Evolutionary conservation across 1,140 invertebrate species (phyloP), one percentile per base, ranked within the genome.

Genomic region (Megathymus violae): DNA sequence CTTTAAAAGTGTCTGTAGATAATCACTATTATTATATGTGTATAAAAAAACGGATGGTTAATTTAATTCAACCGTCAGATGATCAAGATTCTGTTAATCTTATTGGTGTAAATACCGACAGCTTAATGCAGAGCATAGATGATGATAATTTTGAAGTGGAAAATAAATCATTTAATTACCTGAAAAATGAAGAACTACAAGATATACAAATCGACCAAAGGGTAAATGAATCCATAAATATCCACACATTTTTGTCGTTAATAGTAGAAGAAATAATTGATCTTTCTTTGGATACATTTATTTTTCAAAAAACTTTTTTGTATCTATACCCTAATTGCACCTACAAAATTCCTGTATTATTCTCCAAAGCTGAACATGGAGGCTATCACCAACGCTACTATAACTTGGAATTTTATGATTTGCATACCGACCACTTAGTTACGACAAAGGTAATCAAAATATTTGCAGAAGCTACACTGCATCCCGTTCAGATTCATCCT

Each of bases 361-460:
- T 88, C 36, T 76, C 65, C 10, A 86, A 86, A 75, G 46, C 66
- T 5, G 76, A 82, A 62, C 62, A 74, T 17, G 70, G 80, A 27
- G 88, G 88, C 5, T 72, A 54, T 34, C 82, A 90, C 69, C 80
- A 90, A 13, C 62, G 64, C 51, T 80, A 74, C 43, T 90, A 82
- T 48, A 69, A 86, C 50, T 62, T 88, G 14, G 60, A 80, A 48
- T 82, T 86, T 58, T 75, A 56, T 40, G 70, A 85, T 34, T 36
- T 69, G 10, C 10, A 67, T 15, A 76, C 74, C 1, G 60, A 82
- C 22, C 50, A 68, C 13, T 22, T 76, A 34, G 47, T 80, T 11
- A 41, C 75, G 9, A 78, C 56, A 10, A 85, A 79, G 76, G 78
- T 65, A 34, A 16, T 78, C 1, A 82, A 72, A 76, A 44, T 90